Conservation (phyloP, 2,797 vertebrate genomes). For the Diplodus puntazzo region DNA sequence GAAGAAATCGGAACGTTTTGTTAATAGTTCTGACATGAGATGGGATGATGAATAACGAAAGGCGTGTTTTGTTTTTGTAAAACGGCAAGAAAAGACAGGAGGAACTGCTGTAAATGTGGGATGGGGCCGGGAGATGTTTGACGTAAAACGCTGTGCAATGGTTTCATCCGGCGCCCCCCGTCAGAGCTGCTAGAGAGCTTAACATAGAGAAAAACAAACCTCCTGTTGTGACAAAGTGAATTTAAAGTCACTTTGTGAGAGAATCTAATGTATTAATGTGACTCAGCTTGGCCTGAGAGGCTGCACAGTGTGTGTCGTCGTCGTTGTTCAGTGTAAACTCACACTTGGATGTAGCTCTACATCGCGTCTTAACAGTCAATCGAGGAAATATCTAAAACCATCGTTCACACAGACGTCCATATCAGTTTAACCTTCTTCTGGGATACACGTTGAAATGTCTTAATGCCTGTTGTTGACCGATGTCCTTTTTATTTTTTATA, state of each 20-base stretch:
- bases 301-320: constrained; percentile 15
- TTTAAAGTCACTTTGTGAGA: constrained; percentile 2
- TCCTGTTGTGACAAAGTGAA: neutral
- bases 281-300: constrained; percentile 20
- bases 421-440: constrained; percentile 22
- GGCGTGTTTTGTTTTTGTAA: neutral
- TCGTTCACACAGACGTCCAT: constrained; percentile 6
- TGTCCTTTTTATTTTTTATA: neutral
- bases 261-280: constrained; percentile 33
- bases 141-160: constrained; percentile 56
- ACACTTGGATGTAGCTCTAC: constrained; percentile 22
- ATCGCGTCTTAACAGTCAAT: constrained; percentile 3
- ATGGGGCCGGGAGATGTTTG: constrained; percentile 3
- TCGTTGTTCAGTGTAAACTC: constrained; percentile 19
- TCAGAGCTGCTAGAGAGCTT: constrained; percentile 24
- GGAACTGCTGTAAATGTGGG: constrained; percentile 30
- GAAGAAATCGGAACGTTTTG: neutral
- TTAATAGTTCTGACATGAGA: neutral
- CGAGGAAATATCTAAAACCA: neutral
- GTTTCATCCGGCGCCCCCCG: constrained; percentile 14
- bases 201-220: neutral
- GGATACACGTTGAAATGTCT: constrained; percentile 58
- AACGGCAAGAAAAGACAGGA: neutral
- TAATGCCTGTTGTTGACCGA: constrained; percentile 45
- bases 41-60: neutral